phyloP scores from a whole-genome alignment of 53 echinoderm and acorn worm species.

The Mesocentrotus franciscanus region DNA sequence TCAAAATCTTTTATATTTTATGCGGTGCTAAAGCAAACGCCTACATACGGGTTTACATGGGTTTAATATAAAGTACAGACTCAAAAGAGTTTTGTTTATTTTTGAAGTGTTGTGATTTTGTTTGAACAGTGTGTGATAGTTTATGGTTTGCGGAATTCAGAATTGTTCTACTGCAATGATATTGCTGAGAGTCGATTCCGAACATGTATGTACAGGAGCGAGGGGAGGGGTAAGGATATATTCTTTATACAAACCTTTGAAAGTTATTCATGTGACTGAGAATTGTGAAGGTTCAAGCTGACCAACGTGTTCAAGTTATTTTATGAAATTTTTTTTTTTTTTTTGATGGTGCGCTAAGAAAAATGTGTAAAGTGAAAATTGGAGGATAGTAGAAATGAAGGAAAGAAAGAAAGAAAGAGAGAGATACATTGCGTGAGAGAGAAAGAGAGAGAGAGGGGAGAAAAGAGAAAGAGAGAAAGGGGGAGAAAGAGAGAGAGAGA shows the following conservation, averaged over 20 bases:
- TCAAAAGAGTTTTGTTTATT: too few relatives aligned
- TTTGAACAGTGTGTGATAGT: too few relatives aligned
- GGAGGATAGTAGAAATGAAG: neutral
- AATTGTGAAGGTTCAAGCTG: too few relatives aligned
- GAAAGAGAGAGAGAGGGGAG: neutral
- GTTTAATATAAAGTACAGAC: neutral
- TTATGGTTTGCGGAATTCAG: neutral
- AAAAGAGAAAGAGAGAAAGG: rapidly evolving
- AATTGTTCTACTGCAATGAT: neutral
- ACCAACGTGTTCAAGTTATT: neutral
- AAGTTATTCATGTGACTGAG: neutral
- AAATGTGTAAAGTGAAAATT: neutral
- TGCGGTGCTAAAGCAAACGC: neutral
- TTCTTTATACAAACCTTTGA: neutral
- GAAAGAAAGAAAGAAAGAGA: neutral
- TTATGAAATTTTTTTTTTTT: neutral
- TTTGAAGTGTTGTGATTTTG: too few relatives aligned
- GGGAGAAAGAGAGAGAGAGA: neutral
- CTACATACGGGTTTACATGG: neutral
- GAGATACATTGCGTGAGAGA: neutral
- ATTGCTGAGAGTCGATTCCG: neutral
- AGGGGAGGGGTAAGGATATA: neutral
- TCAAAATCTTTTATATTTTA: neutral
- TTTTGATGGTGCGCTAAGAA: neutral
- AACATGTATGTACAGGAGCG: neutral